A percentile compares a stretch with the other conserved stretches of the same genome.
Evolutionary conservation across 2,797 vertebrate species (phyloP).

Genomic region (Propithecus perrieri): DNA sequence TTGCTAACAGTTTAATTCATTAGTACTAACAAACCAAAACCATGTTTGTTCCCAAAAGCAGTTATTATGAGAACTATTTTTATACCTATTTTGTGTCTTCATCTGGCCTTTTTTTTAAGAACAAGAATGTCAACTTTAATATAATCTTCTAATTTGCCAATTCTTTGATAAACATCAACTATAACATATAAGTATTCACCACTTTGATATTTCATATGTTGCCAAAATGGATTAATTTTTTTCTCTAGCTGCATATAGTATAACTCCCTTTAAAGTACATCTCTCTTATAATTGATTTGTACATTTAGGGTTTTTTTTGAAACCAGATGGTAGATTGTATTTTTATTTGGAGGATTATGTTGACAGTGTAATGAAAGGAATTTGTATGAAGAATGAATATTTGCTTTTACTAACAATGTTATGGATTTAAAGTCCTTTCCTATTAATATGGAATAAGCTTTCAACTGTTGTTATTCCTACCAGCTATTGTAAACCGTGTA

Average conservation of each 20-base stretch:
- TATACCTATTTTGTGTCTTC: neutral
- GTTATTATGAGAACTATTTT: slow-evolving; percentile 6
- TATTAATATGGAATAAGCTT: neutral
- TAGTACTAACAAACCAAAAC: neutral
- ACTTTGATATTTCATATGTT: slow-evolving; percentile 17
- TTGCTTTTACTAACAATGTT: slow-evolving; percentile 25
- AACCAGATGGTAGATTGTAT: neutral
- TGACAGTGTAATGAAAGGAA: neutral
- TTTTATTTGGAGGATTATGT: slow-evolving; percentile 22
- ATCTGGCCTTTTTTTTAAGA: neutral
- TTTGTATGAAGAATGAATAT: slow-evolving; percentile 36
- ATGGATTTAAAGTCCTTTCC: slow-evolving; percentile 12
- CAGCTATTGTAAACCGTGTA: neutral
- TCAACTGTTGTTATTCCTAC: neutral
- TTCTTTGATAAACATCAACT: neutral
- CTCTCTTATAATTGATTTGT: neutral
- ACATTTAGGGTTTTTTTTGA: neutral
- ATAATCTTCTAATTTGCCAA: neutral
- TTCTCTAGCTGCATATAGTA: neutral
- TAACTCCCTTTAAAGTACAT: neutral
- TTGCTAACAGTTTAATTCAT: slow-evolving; percentile 9
- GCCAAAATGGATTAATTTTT: slow-evolving; percentile 37
- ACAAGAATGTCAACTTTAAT: slow-evolving; percentile 32
- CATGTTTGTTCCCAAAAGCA: slow-evolving; percentile 2
- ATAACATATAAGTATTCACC: neutral